Evolutionary conservation across 2,888 invertebrate species (phyloP).

Genomic region (Drosophila dives): DNA sequence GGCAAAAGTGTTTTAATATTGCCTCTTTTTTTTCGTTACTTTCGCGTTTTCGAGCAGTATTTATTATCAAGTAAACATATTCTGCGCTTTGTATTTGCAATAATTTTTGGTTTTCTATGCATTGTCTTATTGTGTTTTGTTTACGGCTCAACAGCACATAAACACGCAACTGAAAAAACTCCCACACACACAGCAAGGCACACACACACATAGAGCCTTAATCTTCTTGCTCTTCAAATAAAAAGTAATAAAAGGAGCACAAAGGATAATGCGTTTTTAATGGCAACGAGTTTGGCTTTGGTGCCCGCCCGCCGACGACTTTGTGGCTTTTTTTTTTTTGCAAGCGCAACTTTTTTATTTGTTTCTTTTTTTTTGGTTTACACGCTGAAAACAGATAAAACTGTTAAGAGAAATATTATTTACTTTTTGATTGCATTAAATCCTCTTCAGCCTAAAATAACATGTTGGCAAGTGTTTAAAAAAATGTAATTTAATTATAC

Average conservation of each 20-base stretch:
- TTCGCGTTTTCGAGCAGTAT: constrained; percentile 18
- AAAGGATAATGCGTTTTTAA: constrained; percentile 79
- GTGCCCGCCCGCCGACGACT: constrained; percentile 41
- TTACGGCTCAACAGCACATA: constrained; percentile 69
- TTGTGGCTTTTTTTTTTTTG: constrained; percentile 60
- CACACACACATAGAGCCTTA: constrained; percentile 29
- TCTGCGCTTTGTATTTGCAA: constrained; percentile 32
- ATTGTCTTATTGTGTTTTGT: constrained; percentile 67
- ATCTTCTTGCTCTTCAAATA: constrained; percentile 68
- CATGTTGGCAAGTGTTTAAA: constrained; percentile 31
- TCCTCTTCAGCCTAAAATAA: constrained; percentile 19
- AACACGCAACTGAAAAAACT: constrained; percentile 62
- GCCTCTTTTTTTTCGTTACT: constrained; percentile 11
- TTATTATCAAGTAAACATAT: constrained; percentile 44
- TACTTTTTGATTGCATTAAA: constrained; percentile 60
- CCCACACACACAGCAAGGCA: constrained; percentile 12
- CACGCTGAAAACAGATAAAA: constrained; percentile 64
- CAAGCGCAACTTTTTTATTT: constrained; percentile 36
- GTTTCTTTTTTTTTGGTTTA: constrained; percentile 34
- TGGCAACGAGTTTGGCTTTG: constrained; percentile 76
- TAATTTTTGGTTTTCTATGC: constrained; percentile 32
- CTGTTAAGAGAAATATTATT: constrained; percentile 58
- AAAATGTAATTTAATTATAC: constrained; percentile 67
- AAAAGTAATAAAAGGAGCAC: constrained; percentile 78
- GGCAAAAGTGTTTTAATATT: constrained; percentile 50